These are phyloP conservation scores for Hipparchia sbordonii DNA, from an alignment of 2,888 invertebrate species.

Conservation along the genomic window DNA sequence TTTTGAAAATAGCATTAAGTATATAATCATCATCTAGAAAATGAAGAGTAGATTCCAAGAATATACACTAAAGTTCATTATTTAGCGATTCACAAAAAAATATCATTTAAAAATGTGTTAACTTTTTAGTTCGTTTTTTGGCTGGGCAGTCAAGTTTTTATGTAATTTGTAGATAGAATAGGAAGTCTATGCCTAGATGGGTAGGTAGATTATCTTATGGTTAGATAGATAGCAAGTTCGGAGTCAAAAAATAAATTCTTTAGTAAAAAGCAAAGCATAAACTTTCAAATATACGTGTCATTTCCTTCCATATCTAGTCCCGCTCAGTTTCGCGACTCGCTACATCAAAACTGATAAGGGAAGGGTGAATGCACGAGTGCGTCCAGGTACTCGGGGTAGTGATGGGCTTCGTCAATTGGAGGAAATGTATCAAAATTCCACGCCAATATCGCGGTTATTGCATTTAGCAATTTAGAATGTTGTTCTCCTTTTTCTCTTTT, in stretches of 20 bases:
- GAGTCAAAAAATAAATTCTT: conserved; percentile 18
- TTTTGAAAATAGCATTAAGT: no score
- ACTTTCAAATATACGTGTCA: conserved; percentile 55
- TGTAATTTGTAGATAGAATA: no score
- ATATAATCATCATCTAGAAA: no score
- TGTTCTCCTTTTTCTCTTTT: conserved; percentile 15
- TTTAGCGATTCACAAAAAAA: no score
- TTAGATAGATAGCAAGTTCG: no score
- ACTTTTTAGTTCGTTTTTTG: no score
- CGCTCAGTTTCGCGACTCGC: conserved; percentile 63
- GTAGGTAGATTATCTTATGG: no score
- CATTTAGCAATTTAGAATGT: conserved; percentile 24
- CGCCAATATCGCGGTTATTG: conserved; percentile 19
- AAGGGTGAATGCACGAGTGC: conserved; percentile 80
- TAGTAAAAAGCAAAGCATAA: conserved; percentile 34
- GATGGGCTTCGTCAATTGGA: conserved; percentile 34
- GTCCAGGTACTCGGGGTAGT: conserved; percentile 71
- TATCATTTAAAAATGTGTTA: no score
- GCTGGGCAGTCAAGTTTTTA: no score
- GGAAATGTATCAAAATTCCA: conserved; percentile 19
- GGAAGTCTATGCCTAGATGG: no score
- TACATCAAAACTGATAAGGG: conserved; percentile 77
- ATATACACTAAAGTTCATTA: no score
- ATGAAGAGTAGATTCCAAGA: no score
- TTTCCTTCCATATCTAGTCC: conserved; percentile 60